phyloP scores from a whole-genome alignment of 2,888 invertebrate genomes.

The Ernsta delagoae region DNA sequence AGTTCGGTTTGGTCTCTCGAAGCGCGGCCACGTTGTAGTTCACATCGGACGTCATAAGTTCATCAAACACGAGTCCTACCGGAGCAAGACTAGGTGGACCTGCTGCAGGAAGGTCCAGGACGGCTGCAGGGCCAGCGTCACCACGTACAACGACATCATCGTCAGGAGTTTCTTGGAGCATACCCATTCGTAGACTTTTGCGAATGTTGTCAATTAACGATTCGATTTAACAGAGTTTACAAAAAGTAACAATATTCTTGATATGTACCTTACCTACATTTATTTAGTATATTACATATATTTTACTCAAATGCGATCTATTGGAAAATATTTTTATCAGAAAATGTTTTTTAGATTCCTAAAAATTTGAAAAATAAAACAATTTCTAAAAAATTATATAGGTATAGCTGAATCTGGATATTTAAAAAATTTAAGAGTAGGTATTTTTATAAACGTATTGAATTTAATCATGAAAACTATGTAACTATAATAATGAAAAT shows the following conservation, averaged over 20 bases:
- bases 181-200: constrained; percentile 55
- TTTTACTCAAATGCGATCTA: not conserved
- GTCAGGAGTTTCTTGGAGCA: constrained; percentile 66
- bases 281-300: not conserved
- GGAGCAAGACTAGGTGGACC: constrained; percentile 73
- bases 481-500: no score
- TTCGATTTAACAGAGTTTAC: no score
- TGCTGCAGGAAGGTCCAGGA: constrained; percentile 65
- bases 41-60: constrained; percentile 68
- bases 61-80: constrained; percentile 75
- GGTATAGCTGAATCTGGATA: no score
- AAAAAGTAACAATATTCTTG: not conserved
- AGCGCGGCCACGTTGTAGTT: constrained; percentile 68
- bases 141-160: constrained; percentile 58
- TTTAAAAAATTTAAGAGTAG: no score
- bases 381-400: no score
- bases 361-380: no score
- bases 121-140: constrained; percentile 71
- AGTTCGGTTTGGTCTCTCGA: constrained; percentile 71
- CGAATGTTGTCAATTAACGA: no score
- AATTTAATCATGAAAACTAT: no score
- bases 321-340: not conserved
- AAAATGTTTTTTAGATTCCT: no score
- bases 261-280: not conserved
- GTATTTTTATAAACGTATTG: no score